Evolutionary conservation across 2,797 vertebrate genomes (phyloP).

Genomic region (Darevskia mixta): DNA sequence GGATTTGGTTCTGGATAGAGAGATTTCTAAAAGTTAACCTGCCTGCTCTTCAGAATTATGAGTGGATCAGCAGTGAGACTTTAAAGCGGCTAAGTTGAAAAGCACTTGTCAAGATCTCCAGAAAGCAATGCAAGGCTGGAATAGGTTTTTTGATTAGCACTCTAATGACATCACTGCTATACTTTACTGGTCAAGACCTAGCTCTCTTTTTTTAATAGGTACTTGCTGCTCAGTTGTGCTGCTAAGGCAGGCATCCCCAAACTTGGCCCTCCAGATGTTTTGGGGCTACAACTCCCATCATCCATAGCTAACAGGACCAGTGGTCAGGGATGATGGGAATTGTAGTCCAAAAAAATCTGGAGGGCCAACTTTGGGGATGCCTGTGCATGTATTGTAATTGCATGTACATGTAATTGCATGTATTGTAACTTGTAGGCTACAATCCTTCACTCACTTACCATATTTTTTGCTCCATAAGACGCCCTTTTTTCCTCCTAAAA

Average conservation of each 20-base stretch:
- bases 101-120: neutral
- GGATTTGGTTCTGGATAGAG: neutral
- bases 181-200: neutral
- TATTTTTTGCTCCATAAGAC: too few species aligned
- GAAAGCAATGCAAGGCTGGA: neutral
- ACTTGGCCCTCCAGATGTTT: too few species aligned
- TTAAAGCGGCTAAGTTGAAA: neutral
- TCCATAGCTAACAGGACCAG: too few species aligned
- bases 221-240: neutral
- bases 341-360: too few species aligned
- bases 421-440: neutral
- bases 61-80: neutral
- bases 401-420: too few species aligned
- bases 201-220: neutral
- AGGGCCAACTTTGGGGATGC: neutral
- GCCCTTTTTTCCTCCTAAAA: too few species aligned
- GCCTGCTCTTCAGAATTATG: neutral
- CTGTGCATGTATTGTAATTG: neutral
- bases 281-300: too few species aligned
- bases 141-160: neutral
- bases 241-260: too few species aligned
- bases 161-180: too few species aligned
- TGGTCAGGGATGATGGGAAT: too few species aligned
- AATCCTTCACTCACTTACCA: neutral
- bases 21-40: neutral